Conservation (phyloP, 2,888 invertebrate genomes). For the Ormia ochracea region DNA sequence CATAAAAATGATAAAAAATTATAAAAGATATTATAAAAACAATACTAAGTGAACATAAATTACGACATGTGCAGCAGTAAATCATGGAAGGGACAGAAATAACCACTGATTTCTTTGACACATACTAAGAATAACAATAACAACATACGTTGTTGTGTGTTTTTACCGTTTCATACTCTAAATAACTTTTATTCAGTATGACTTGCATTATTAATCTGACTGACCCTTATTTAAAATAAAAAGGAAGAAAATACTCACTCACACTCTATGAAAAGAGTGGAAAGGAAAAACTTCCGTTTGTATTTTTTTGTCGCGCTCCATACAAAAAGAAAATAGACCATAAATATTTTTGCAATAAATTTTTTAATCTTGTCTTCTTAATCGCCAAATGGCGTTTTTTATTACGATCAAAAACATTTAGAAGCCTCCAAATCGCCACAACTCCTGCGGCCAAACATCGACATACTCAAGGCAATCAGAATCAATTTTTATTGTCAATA, state of each 20-base stretch:
- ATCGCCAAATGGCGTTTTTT: slow-evolving; percentile 77
- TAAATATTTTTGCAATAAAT: slow-evolving; percentile 78
- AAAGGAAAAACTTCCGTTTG: slow-evolving; percentile 17
- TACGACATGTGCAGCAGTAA: slow-evolving; percentile 49
- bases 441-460: slow-evolving; percentile 3
- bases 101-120: slow-evolving; percentile 46
- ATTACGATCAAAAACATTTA: slow-evolving; percentile 67
- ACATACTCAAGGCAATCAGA: slow-evolving; percentile 67
- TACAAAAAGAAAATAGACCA: slow-evolving; percentile 67
- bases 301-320: neutral
- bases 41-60: slow-evolving; percentile 49
- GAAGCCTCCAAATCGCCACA: slow-evolving; percentile 46
- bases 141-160: slow-evolving; percentile 19
- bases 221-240: slow-evolving; percentile 51
- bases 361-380: slow-evolving; percentile 78
- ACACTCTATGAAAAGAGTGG: neutral
- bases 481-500: slow-evolving; percentile 71
- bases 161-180: slow-evolving; percentile 35
- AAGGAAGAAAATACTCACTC: neutral
- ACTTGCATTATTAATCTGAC: slow-evolving; percentile 30
- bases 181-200: neutral
- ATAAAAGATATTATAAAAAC: neutral
- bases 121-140: neutral
- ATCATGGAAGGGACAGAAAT: slow-evolving; percentile 35
- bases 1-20: neutral